Evolutionary conservation across 2,113 vertebrate species (phyloP).

Genomic region (Myotis yumanensis): DNA sequence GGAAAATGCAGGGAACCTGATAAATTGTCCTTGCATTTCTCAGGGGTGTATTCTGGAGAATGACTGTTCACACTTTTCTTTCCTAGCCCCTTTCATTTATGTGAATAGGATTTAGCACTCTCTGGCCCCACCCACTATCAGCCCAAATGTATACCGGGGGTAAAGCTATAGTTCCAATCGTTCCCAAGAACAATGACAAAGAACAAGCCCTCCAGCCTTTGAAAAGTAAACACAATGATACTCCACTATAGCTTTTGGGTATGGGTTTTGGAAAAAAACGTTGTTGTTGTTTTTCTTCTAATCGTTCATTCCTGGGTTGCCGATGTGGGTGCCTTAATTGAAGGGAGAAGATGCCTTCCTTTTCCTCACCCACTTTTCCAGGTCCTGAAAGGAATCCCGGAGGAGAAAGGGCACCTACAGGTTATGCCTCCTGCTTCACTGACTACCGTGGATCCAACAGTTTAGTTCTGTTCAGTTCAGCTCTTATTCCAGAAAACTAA

Average conservation of each 20-base stretch:
- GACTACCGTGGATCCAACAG: not conserved
- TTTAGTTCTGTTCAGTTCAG: constrained; percentile 35
- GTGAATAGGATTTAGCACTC: constrained; percentile 7
- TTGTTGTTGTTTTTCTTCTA: not conserved
- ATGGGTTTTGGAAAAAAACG: not conserved
- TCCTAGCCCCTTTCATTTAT: not conserved
- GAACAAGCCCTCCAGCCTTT: not conserved
- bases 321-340: not conserved
- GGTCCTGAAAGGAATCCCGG: not conserved
- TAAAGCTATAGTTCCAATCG: not conserved
- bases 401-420: not conserved
- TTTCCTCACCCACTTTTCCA: not conserved
- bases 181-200: constrained; percentile 6
- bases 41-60: constrained; percentile 43
- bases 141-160: not conserved
- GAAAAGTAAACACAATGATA: not conserved
- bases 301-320: not conserved
- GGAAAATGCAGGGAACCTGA: constrained; percentile 4
- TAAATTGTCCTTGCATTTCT: not conserved
- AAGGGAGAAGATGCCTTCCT: not conserved
- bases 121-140: not conserved
- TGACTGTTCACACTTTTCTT: not conserved
- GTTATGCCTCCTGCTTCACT: not conserved
- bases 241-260: not conserved
- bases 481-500: constrained; percentile 55